Evolutionary conservation across 2,113 vertebrate genomes (phyloP).

Genomic region (Atherinomorus stipes): DNA sequence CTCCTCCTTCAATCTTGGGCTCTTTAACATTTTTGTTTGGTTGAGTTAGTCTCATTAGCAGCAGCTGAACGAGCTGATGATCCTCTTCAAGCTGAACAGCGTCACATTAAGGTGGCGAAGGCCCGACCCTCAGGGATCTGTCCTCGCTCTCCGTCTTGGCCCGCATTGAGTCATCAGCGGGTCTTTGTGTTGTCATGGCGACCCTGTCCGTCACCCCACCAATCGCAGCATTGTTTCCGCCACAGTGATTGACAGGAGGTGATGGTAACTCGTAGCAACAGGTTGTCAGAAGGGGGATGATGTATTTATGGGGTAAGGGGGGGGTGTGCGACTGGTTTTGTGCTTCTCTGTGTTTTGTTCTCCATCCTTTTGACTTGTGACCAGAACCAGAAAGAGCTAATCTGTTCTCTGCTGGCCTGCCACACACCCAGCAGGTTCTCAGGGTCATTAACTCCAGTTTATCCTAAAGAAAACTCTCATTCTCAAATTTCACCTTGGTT

Average conservation of each 20-base stretch:
- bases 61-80: slow-evolving; percentile 33
- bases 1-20: not conserved
- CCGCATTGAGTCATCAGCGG: slow-evolving; percentile 46
- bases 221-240: slow-evolving; percentile 44
- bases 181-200: slow-evolving; percentile 67
- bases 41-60: slow-evolving; percentile 37
- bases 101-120: slow-evolving; percentile 22
- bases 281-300: slow-evolving; percentile 40
- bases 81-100: slow-evolving; percentile 46
- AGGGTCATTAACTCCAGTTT: slow-evolving; percentile 2
- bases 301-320: slow-evolving; percentile 4
- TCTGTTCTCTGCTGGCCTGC: slow-evolving; percentile 26
- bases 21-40: not conserved
- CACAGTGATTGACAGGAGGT: slow-evolving; percentile 49
- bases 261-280: slow-evolving; percentile 63
- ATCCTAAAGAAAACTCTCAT: not conserved
- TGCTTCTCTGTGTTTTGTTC: slow-evolving; percentile 31
- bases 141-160: not conserved
- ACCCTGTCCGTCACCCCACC: slow-evolving; percentile 51
- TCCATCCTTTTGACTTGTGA: slow-evolving; percentile 49
- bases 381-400: slow-evolving; percentile 25
- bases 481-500: not conserved
- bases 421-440: slow-evolving; percentile 30
- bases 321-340: not conserved
- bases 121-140: slow-evolving; percentile 5